These are phyloP conservation scores for Pogonocichla stellata DNA, from an alignment of 2,113 vertebrate genomes.

Conservation along the genomic window DNA sequence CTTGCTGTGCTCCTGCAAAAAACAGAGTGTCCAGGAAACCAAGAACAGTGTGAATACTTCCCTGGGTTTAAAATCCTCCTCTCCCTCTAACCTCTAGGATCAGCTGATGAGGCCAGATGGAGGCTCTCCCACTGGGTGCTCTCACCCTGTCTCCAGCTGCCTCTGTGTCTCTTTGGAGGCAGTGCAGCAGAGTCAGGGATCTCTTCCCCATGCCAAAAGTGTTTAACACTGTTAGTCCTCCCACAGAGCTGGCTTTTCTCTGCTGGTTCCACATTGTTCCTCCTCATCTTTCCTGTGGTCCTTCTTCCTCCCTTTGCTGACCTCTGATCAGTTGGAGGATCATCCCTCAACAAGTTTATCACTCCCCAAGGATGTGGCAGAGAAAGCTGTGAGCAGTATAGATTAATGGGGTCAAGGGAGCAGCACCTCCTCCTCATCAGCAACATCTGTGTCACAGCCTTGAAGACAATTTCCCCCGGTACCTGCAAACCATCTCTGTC, in stretches of 20 bases:
- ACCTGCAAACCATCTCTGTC: not conserved
- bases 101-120: accelerated
- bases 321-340: not conserved
- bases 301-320: not conserved
- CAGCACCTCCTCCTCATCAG: slow-evolving; percentile 1
- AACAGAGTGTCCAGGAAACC: not conserved
- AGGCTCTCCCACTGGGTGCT: not conserved
- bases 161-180: not conserved
- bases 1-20: not conserved
- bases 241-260: not conserved
- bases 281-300: not conserved
- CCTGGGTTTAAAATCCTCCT: not conserved
- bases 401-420: slow-evolving; percentile 16
- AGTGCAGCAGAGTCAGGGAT: not conserved
- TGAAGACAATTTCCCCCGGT: not conserved
- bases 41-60: not conserved
- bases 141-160: not conserved
- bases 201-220: not conserved
- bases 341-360: not conserved
- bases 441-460: not conserved
- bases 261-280: not conserved
- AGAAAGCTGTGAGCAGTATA: not conserved
- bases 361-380: not conserved
- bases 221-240: not conserved
- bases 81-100: not conserved